Evolutionary conservation across 2,797 vertebrate genomes (phyloP).

Genomic region (Hipposideros larvatus): DNA sequence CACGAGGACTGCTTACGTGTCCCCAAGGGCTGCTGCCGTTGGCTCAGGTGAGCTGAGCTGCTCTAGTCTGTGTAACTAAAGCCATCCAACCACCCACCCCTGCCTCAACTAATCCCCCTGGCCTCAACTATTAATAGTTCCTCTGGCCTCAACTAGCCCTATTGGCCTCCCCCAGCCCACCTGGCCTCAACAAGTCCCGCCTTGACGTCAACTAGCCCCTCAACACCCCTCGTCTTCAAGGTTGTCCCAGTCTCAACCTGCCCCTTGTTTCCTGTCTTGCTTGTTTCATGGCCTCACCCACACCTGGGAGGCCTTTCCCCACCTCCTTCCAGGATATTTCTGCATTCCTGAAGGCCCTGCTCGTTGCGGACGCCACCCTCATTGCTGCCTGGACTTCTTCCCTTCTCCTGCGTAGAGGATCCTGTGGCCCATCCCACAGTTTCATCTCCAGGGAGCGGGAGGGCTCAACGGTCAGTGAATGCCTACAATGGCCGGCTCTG

Average conservation of each 20-base stretch:
- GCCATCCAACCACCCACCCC: neutral
- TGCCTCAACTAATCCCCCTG: neutral
- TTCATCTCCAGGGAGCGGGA: neutral
- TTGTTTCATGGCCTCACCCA: too few relatives aligned
- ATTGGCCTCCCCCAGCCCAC: too few relatives aligned
- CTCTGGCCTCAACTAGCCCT: neutral
- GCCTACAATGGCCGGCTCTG: rapidly evolving
- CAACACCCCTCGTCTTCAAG: too few relatives aligned
- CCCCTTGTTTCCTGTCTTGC: neutral
- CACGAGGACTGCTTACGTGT: rapidly evolving
- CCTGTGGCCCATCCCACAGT: rapidly evolving
- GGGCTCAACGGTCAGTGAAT: rapidly evolving
- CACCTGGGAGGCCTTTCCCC: neutral
- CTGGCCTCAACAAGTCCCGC: neutral
- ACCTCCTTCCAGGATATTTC: neutral
- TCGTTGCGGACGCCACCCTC: neutral
- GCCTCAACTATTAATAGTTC: neutral
- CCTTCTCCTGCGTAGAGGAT: too few relatives aligned
- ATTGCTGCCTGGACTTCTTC: neutral
- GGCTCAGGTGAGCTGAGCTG: neutral
- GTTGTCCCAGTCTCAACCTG: neutral
- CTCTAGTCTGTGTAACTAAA: neutral
- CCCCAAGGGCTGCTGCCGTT: neutral
- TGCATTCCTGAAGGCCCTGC: neutral
- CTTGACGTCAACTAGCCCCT: neutral